These are phyloP conservation scores for Trissolcus brochymenae DNA, from an alignment of 2,888 invertebrate species.

Conservation along the genomic window DNA sequence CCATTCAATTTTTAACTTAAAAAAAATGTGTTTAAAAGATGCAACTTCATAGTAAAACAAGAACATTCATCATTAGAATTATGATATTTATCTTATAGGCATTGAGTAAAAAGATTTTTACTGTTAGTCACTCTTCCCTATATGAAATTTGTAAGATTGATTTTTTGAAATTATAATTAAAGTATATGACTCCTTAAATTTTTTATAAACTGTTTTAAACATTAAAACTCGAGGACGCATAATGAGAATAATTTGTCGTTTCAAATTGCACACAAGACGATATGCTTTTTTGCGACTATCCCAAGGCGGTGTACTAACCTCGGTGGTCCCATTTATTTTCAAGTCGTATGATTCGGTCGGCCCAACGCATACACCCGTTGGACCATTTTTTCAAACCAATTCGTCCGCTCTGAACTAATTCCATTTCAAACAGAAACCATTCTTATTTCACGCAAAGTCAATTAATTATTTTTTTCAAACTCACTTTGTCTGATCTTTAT, in stretches of 20 bases:
- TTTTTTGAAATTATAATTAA: neutral
- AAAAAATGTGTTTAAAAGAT: no score
- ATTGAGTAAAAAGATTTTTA: no score
- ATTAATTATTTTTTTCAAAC: neutral
- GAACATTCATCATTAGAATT: no score
- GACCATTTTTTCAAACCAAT: constrained; percentile 67
- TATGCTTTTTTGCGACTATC: constrained; percentile 16
- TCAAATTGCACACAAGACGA: constrained; percentile 7
- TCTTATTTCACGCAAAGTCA: constrained; percentile 1
- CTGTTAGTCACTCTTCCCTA: no score
- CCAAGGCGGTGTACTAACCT: constrained; percentile 68
- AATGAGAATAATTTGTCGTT: neutral
- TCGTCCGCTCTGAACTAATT: constrained; percentile 69
- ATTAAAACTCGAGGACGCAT: no score
- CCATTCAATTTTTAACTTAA: no score
- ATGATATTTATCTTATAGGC: no score
- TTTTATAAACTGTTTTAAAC: neutral
- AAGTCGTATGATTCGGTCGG: constrained; percentile 71
- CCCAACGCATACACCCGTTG: constrained; percentile 74
- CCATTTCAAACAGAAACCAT: constrained; percentile 17
- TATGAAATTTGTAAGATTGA: neutral
- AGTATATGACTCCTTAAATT: neutral
- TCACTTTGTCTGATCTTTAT: no score
- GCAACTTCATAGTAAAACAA: no score
- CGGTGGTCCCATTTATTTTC: constrained; percentile 71